These are phyloP conservation scores for Cryptomyrus ogoouensis DNA, from an alignment of 2,113 vertebrate genomes.

Conservation along the genomic window DNA sequence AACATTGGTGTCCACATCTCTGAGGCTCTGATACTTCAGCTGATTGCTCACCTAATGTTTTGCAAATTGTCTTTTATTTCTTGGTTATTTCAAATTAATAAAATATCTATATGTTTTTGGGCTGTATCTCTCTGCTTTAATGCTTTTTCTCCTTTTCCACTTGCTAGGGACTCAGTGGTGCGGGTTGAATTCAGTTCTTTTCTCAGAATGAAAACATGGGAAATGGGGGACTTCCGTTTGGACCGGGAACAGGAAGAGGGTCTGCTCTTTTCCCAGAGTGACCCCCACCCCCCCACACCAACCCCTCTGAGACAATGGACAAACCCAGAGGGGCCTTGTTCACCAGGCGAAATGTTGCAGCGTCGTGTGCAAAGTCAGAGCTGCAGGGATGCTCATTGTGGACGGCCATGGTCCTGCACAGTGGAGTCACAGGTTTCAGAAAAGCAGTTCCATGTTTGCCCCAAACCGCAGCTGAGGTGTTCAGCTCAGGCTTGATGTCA, in stretches of 20 bases:
- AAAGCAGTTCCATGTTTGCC: not conserved
- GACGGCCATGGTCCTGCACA: not conserved
- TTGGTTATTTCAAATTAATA: not conserved
- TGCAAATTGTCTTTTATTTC: not conserved
- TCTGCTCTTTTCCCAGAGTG: slow-evolving; percentile 64
- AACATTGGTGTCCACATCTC: not conserved
- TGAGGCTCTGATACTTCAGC: not conserved
- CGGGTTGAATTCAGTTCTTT: not conserved
- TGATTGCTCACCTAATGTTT: not conserved
- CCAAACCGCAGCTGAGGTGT: not conserved
- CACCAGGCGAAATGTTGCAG: not conserved
- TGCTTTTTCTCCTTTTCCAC: not conserved
- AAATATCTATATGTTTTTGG: slow-evolving; percentile 17
- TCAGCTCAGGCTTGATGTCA: not conserved
- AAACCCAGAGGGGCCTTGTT: not conserved
- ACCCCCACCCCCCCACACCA: slow-evolving; percentile 26
- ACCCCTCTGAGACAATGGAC: not conserved
- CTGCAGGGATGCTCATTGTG: not conserved
- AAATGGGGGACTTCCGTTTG: slow-evolving; percentile 76
- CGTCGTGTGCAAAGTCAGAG: not conserved
- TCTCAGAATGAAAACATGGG: slow-evolving; percentile 37
- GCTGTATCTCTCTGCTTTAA: slow-evolving; percentile 26
- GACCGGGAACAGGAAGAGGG: slow-evolving; percentile 72
- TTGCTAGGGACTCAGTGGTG: not conserved
- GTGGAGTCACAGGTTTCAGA: not conserved